Evolutionary conservation across 2,797 vertebrate species (phyloP), one percentile per base, ranked within the genome.

Genomic region (Myotis myotis): DNA sequence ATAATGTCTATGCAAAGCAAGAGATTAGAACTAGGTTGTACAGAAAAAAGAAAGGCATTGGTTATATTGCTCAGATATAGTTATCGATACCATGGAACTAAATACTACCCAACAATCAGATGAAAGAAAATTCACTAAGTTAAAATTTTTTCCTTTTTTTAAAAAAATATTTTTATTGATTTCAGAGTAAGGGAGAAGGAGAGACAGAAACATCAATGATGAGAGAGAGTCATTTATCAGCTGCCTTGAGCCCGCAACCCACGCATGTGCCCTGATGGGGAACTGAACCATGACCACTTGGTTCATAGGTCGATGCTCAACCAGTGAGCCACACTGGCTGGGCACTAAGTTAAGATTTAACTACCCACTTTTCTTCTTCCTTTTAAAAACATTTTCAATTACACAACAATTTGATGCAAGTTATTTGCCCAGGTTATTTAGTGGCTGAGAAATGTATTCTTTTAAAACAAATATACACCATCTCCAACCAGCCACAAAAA

Each of bases 301-400:
- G 25, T 62, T 62, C 25, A 62, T 62, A 62, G 57, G 12, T 62
- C 2, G 11, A 62, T 62, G 57, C 28, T 62, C 57, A 62, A 62
- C 57, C 28, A 62, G 57, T 62, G 57, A 62, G 57, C 57, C 57
- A 62, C 57, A 62, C 57, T 28, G 28, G 28, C 57, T 30, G 57
- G 57, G 57, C 72, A 80, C 47, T 64, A 79, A 78, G 36, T 91
- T 78, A 87, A 92, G 57, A 86, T 82, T 93, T 93, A 95, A 96
- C 16, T 47, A 75, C 11, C 22, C 16, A 23, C 13, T 76, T 93
- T 91, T 38, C 33, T 60, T 71, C n/a, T 92, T 60, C 66, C 22
- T 64, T 94, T 84, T 70, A 84, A 93, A 92, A 96, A 72, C 33
- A 68, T 70, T 80, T 44, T 44, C 25, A 85, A 92, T 75, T 94